A percentile compares a stretch with the other conserved stretches of the same genome.
phyloP scores from a whole-genome alignment of 2,888 invertebrate genomes.

The Sericinus montela region DNA sequence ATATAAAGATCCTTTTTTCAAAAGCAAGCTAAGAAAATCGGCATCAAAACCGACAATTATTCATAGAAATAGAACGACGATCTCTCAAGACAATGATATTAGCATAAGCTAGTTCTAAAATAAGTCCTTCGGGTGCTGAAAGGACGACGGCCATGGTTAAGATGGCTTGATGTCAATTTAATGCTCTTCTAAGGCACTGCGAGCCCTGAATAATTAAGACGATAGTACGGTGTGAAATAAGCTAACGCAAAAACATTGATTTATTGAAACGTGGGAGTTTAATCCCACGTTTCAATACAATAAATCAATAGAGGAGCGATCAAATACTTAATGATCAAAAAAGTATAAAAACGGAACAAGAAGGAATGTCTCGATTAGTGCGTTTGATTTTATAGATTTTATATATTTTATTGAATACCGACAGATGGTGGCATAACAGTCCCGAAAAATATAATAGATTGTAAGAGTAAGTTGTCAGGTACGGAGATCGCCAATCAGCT shows the following conservation, averaged over 20 bases:
- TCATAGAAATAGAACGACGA: conserved; percentile 7
- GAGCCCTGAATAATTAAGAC: conserved; percentile 14
- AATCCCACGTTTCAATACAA: too few relatives aligned
- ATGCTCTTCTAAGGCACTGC: conserved; percentile 4
- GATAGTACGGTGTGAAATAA: conserved; percentile 3
- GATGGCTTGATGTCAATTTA: conserved; percentile 9
- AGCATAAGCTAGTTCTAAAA: conserved; percentile 13
- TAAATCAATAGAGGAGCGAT: too few relatives aligned
- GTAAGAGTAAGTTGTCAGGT: too few relatives aligned
- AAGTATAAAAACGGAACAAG: too few relatives aligned
- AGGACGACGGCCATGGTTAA: not conserved
- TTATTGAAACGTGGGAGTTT: not conserved
- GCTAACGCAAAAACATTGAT: not conserved
- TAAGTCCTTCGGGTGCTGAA: conserved; percentile 5
- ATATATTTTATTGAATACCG: too few relatives aligned
- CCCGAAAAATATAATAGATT: too few relatives aligned
- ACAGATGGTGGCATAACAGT: too few relatives aligned
- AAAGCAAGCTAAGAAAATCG: not conserved
- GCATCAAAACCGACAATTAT: not conserved
- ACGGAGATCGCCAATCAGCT: too few relatives aligned
- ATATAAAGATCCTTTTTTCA: too few relatives aligned
- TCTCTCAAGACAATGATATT: conserved; percentile 6
- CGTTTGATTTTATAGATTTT: too few relatives aligned
- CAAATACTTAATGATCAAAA: too few relatives aligned
- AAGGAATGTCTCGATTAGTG: too few relatives aligned